phyloP scores from a whole-genome alignment of 2,113 vertebrate genomes.

The Macaca mulatta region DNA sequence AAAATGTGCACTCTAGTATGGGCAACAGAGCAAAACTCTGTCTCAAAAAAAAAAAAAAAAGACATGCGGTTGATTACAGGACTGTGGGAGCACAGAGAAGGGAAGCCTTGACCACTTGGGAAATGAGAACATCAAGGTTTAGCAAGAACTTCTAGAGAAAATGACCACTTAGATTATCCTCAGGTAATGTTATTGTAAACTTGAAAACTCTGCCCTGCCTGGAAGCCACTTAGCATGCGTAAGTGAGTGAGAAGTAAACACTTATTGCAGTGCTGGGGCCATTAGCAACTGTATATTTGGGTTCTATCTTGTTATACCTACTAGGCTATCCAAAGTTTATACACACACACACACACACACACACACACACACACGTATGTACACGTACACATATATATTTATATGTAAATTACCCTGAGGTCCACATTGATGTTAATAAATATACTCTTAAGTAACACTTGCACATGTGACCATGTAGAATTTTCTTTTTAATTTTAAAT shows the following conservation, averaged over 20 bases:
- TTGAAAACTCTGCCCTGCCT: not conserved
- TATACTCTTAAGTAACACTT: not conserved
- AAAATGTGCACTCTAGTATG: too few relatives aligned
- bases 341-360: not conserved
- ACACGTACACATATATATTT: too few relatives aligned
- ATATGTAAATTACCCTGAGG: not conserved
- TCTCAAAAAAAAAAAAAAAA: too few relatives aligned
- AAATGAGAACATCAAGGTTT: not conserved
- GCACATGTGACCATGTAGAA: too few relatives aligned
- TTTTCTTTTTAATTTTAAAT: too few relatives aligned
- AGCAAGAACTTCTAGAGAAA: not conserved
- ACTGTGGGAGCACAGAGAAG: not conserved
- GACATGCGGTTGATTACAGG: not conserved
- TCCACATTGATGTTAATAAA: not conserved
- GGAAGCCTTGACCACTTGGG: not conserved
- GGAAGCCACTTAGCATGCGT: not conserved
- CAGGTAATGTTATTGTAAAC: not conserved
- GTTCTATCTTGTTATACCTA: not conserved
- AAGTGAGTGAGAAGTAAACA: not conserved
- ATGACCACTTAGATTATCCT: not conserved
- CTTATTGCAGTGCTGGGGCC: not conserved
- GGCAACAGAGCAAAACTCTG: too few relatives aligned
- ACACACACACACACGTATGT: not conserved
- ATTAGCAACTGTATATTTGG: not conserved
- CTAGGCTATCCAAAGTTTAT: not conserved